Evolutionary conservation across 2,888 invertebrate species (phyloP), one percentile per base, ranked within the genome.

Genomic region (Tholera decimalis): DNA sequence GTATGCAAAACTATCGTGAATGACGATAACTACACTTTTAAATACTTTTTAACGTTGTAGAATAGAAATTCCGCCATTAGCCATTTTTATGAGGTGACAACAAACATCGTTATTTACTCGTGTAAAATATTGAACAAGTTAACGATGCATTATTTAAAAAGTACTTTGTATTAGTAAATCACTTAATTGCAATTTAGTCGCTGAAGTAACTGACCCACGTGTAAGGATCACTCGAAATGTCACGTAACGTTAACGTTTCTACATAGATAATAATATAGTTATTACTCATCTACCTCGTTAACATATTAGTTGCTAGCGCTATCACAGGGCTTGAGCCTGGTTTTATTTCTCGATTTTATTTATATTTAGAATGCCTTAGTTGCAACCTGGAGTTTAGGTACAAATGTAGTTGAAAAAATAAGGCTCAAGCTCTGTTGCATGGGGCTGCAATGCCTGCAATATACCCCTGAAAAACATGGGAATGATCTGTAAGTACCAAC

Each of bases 241-340:
- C 82, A 81, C 82, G 73, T 78, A 72, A 37, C 4, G 43, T 44
- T 43, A 20, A 37, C 43, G 9, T 44, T n/a, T n/a, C n/a, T n/a
- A n/a, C n/a, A n/a, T n/a, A n/a, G n/a, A n/a, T 28, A 0, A 41
- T 41, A 11, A 13, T 20, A 9, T 18, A 7, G 20, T 43, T 0
- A 15, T 18, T 28, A n/a, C 33, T 9, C 6, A 13, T 15, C 44
- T 37, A n/a, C n/a, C n/a, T n/a, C 2, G 37, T 37, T 37, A 13
- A 8, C 7, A 0, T 37, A 7, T n/a, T 18, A n/a, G n/a, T 7
- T 2, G 37, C 37, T n/a, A 37, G 7, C 1, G 37, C n/a, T 37
- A 37, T 7, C n/a, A 0, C 37, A 2, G 6, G 7, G 18, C 2
- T n/a, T 37, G 0, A 15, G 13, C 35, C n/a, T 35, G 6, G 15